Percentiles rank a stretch among this genome's conserved stretches.
phyloP scores from a whole-genome alignment of 2,113 vertebrate species.

The Pseudopipra pipra region DNA sequence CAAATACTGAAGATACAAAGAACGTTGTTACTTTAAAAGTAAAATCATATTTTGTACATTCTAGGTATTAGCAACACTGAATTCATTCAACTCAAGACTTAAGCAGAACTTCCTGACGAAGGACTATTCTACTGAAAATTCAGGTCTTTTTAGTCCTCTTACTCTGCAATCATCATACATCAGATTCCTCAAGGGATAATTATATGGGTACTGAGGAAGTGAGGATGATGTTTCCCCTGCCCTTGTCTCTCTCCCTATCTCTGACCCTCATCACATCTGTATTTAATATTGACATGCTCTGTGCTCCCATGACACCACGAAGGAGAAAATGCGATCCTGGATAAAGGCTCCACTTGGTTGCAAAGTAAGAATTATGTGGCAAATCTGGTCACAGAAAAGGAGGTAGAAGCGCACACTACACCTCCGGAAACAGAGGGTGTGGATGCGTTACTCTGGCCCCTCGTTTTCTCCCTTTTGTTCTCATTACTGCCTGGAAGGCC shows the following conservation, averaged over 20 bases:
- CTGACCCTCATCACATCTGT: accelerated
- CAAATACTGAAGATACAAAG: not conserved
- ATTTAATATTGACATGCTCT: accelerated
- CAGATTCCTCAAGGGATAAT: not conserved
- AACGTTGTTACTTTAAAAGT: not conserved
- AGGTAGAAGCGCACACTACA: accelerated
- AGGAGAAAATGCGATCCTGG: not conserved
- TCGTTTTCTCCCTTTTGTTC: not conserved
- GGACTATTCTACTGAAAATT: not conserved
- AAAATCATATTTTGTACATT: not conserved
- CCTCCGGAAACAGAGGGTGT: accelerated
- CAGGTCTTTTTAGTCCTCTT: not conserved
- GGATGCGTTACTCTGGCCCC: too few relatives aligned
- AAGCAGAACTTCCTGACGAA: not conserved
- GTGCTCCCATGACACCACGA: accelerated
- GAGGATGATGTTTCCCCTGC: not conserved
- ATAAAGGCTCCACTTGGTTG: not conserved
- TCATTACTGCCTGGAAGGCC: not conserved
- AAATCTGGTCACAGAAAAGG: not conserved
- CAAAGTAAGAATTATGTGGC: accelerated
- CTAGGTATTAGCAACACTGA: not conserved
- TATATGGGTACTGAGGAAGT: accelerated
- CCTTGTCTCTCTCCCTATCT: not conserved
- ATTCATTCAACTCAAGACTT: not conserved
- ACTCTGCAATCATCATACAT: accelerated